Evolutionary conservation across 2,797 vertebrate species (phyloP).

Genomic region (Cyprinella venusta): DNA sequence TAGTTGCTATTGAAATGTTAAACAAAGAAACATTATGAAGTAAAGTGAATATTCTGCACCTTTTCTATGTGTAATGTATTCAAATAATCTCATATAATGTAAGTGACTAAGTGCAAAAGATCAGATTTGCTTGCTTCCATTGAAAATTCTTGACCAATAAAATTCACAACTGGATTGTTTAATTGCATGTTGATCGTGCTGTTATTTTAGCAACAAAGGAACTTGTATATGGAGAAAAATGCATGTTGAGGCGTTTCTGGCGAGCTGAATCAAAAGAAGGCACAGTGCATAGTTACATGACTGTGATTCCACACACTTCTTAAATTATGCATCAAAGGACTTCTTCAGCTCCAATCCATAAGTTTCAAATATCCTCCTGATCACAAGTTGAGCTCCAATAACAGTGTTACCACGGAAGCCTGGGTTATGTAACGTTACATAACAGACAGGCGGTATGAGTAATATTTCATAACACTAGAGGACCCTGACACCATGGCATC

Average conservation of each 20-base stretch:
- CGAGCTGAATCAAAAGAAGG: constrained; percentile 1
- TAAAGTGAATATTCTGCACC: neutral
- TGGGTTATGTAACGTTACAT: constrained; percentile 82
- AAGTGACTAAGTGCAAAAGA: neutral
- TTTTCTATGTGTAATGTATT: neutral
- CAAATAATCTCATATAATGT: neutral
- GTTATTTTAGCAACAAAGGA: neutral
- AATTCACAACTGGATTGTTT: neutral
- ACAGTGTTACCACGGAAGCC: constrained; percentile 70
- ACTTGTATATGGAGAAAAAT: neutral
- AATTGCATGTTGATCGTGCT: neutral
- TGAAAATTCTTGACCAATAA: too few species aligned
- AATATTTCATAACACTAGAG: constrained; percentile 78
- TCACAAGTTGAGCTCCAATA: constrained; percentile 69
- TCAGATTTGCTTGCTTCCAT: neutral
- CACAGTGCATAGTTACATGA: neutral
- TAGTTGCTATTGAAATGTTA: neutral
- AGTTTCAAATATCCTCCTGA: constrained; percentile 55
- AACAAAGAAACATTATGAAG: neutral
- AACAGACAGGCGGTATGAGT: constrained; percentile 77
- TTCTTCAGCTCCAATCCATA: constrained; percentile 22
- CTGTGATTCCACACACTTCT: constrained; percentile 2
- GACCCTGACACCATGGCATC: constrained; percentile 66
- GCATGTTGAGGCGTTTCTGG: neutral
- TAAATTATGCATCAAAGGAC: constrained; percentile 17